Percentiles rank a stretch among this genome's conserved stretches.
These are phyloP conservation scores for Cyphomyrus discorhynchus DNA, from an alignment of 2,113 vertebrate genomes.

Conservation along the genomic window DNA sequence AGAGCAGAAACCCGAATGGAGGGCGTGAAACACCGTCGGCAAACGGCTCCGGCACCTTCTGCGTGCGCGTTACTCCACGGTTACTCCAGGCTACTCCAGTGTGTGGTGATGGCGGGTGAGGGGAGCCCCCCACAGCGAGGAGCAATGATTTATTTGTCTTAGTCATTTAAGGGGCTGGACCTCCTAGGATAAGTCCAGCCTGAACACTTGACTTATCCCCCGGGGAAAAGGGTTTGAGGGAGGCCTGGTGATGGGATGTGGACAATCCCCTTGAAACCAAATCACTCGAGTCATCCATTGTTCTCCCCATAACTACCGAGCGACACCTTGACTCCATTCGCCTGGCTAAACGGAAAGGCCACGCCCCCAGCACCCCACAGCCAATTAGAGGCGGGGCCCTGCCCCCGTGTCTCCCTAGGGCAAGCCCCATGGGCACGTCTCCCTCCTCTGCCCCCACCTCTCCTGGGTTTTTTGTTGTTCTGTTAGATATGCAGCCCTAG, in stretches of 20 bases:
- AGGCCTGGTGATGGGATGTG: not conserved
- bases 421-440: not conserved
- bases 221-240: not conserved
- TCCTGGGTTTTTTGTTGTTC: not conserved
- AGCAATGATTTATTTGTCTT: not conserved
- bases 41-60: not conserved
- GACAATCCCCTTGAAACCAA: not conserved
- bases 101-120: not conserved
- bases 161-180: not conserved
- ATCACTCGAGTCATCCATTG: not conserved
- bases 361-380: not conserved
- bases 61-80: not conserved
- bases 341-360: not conserved
- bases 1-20: not conserved
- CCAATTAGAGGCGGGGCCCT: not conserved
- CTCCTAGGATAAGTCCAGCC: not conserved
- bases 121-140: not conserved
- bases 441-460: not conserved
- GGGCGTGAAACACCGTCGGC: not conserved
- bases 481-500: not conserved
- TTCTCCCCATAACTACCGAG: not conserved
- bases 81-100: not conserved
- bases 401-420: not conserved
- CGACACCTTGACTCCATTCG: not conserved
- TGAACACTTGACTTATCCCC: not conserved